Evolutionary conservation across 2,888 invertebrate species (phyloP), one percentile per base, ranked within the genome.

Genomic region (Drosophila maculinotata): DNA sequence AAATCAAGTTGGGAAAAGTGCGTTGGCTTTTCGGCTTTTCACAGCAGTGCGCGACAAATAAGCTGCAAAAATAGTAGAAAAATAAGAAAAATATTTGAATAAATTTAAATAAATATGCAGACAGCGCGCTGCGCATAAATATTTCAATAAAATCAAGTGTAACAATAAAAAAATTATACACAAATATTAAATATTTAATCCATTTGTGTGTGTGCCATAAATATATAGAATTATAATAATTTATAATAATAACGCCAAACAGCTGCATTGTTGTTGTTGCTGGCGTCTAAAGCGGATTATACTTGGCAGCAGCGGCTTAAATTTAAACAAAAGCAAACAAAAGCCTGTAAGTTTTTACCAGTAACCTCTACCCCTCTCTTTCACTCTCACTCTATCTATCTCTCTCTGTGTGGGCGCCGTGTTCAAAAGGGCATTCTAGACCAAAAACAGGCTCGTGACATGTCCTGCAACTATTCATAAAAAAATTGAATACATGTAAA

Each of bases 271-370:
- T 53, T 41, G 15, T 42, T 64, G 33, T 53, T 64, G 42, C 38
- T 69, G 51, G 42, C 56, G 54, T 67, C 65, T 52, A 83, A 86
- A 80, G 78, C 87, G 87, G 81, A 81, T 81, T 81, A 80, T 67
- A 58, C 57, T 66, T 71, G 72, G 41, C 70, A 57, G 45, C 62
- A 65, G n/a, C n/a, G 60, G 71, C 62, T 60, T 48, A 62, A 74
- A 56, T 51, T 35, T 51, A 60, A 57, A 58, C 48, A 76, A 52
- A 47, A 26, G 58, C 69, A 65, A 70, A 69, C 66, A 76, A 69
- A 85, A 66, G 73, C 79, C 57, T 60, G 81, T 81, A 86, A 81
- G 81, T 81, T 76, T 20, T 59, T 59, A 64, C 64, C 65, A 58
- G 49, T 75, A 70, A 68, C 60, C 62, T 62, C 66, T 59, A n/a